These are phyloP conservation scores for Agapornis canus DNA, from an alignment of 2,797 vertebrate genomes.

Conservation along the genomic window DNA sequence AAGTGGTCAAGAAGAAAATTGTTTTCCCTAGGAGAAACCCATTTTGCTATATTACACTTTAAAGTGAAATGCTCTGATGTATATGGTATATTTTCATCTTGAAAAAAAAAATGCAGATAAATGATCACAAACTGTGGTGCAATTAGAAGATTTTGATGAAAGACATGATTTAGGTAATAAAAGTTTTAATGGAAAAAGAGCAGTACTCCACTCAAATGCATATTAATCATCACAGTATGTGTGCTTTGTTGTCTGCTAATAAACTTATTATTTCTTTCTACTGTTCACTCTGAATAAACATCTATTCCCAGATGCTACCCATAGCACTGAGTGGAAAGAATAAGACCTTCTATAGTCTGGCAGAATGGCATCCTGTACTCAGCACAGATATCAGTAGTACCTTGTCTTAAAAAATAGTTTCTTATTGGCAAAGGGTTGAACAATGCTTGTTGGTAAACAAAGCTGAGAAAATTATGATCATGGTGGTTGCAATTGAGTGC, in stretches of 20 bases:
- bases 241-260: not conserved
- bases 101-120: slow-evolving; percentile 20
- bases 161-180: slow-evolving; percentile 31
- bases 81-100: not conserved
- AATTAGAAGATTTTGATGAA: slow-evolving; percentile 55
- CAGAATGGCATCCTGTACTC: not conserved
- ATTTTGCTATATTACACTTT: not conserved
- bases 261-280: not conserved
- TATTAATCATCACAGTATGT: slow-evolving; percentile 51
- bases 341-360: not conserved
- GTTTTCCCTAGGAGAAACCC: not conserved
- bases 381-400: not conserved
- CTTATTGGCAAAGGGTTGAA: not conserved
- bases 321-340: not conserved
- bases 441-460: not conserved
- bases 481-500: rapidly evolving
- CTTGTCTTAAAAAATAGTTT: not conserved
- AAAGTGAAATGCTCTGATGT: not conserved
- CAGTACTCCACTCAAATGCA: slow-evolving; percentile 8
- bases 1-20: not conserved
- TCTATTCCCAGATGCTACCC: not conserved
- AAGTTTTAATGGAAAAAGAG: slow-evolving; percentile 45
- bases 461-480: not conserved
- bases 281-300: not conserved
- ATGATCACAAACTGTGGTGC: slow-evolving; percentile 45